These are phyloP conservation scores for Trinorchestia longiramus DNA, from an alignment of 1,140 invertebrate genomes.

Conservation along the genomic window DNA sequence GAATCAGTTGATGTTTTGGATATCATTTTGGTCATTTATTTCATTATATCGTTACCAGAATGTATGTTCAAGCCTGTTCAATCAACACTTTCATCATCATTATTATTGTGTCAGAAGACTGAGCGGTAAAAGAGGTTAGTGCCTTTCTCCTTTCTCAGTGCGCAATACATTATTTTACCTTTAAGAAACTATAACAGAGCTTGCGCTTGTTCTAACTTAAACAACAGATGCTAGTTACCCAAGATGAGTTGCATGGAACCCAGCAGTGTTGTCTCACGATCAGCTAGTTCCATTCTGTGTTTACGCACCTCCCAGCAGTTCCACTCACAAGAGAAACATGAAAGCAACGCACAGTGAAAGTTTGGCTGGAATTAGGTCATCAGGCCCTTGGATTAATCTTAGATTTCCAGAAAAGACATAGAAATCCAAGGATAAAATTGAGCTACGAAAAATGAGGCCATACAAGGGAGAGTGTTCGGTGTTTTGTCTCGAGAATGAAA, in stretches of 20 bases:
- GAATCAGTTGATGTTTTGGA: too few species aligned
- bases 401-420: not conserved
- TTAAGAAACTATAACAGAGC: not conserved
- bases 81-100: not conserved
- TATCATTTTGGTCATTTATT: too few species aligned
- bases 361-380: not conserved
- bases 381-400: not conserved
- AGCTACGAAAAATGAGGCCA: not conserved
- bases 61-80: too few species aligned
- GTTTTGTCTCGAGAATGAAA: slow-evolving; percentile 11
- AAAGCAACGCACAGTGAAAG: slow-evolving; percentile 26
- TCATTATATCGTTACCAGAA: too few species aligned
- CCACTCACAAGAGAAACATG: not conserved
- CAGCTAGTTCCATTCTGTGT: not conserved
- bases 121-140: not conserved
- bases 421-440: slow-evolving; percentile 4
- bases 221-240: slow-evolving; percentile 19
- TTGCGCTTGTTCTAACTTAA: not conserved
- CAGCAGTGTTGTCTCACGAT: not conserved
- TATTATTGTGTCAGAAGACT: not conserved
- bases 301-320: not conserved
- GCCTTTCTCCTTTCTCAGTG: not conserved
- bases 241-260: not conserved
- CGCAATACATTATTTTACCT: not conserved
- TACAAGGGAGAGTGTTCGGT: not conserved